Percentiles rank a stretch among this genome's conserved stretches.
Evolutionary conservation across 1,140 invertebrate genomes (phyloP).

Genomic region (Temnothorax curvispinosus): DNA sequence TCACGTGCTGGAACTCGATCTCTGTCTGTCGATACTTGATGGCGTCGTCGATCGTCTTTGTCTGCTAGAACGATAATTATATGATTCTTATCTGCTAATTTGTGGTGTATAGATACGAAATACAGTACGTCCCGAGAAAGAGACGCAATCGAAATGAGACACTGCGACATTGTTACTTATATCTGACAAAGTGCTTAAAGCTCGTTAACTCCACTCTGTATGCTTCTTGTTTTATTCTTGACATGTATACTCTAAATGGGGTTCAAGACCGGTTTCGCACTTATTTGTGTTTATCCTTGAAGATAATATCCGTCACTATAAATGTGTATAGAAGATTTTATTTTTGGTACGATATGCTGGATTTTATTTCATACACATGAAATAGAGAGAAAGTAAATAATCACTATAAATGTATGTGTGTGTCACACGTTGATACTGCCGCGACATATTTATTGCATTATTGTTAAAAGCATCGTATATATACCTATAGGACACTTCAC

Average conservation of each 20-base stretch:
- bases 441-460: conserved; percentile 12
- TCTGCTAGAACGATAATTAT: not conserved
- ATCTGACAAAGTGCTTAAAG: not conserved
- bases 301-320: not conserved
- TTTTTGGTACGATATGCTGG: not conserved
- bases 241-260: not conserved
- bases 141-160: not conserved
- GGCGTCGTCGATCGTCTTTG: conserved; percentile 14
- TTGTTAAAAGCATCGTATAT: conserved; percentile 43
- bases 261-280: not conserved
- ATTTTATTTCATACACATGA: not conserved
- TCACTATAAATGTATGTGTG: not conserved
- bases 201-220: conserved; percentile 1
- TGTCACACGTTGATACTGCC: not conserved
- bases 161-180: not conserved
- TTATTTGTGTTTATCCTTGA: not conserved
- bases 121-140: not conserved
- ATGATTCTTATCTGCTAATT: not conserved
- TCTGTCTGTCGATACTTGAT: not conserved
- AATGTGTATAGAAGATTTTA: not conserved
- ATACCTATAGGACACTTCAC: not conserved
- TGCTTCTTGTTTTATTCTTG: not conserved
- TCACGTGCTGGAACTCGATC: not conserved
- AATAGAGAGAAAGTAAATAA: not conserved
- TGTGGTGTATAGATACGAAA: not conserved